A percentile compares a stretch with the other conserved stretches of the same genome.
These are phyloP conservation scores for Syngnathus floridae DNA, from an alignment of 2,113 vertebrate genomes.

Conservation along the genomic window DNA sequence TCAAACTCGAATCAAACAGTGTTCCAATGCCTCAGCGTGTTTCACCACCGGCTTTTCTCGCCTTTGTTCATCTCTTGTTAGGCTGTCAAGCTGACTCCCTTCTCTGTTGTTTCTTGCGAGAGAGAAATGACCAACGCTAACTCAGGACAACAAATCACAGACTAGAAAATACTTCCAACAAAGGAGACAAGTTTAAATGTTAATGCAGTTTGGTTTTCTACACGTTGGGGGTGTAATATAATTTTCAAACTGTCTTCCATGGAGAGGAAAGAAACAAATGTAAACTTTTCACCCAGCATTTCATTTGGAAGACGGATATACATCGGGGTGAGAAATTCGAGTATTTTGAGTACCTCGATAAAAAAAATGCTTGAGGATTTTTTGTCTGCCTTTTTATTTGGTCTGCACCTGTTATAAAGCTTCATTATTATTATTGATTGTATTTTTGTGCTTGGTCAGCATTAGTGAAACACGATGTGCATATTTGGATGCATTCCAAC, in stretches of 20 bases:
- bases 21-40: slow-evolving; percentile 19
- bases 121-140: slow-evolving; percentile 15
- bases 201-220: neutral
- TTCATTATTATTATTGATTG: too few relatives aligned
- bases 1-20: slow-evolving; percentile 27
- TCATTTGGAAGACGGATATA: neutral
- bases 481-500: too few relatives aligned
- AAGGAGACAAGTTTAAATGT: neutral
- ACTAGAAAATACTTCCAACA: neutral
- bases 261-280: neutral
- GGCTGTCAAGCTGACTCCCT: slow-evolving; percentile 14
- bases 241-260: neutral
- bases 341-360: too few relatives aligned
- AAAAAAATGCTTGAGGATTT: too few relatives aligned
- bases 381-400: too few relatives aligned
- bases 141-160: slow-evolving; percentile 15
- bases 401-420: too few relatives aligned
- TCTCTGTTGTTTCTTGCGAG: slow-evolving; percentile 1
- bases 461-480: too few relatives aligned
- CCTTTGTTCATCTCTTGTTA: slow-evolving; percentile 18
- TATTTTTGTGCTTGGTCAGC: too few relatives aligned
- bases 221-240: neutral
- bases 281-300: neutral
- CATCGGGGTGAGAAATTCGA: neutral
- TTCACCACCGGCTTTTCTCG: slow-evolving; percentile 6